Evolutionary conservation across 1,140 invertebrate species (phyloP).

Genomic region (Lasioglossum baleicum): DNA sequence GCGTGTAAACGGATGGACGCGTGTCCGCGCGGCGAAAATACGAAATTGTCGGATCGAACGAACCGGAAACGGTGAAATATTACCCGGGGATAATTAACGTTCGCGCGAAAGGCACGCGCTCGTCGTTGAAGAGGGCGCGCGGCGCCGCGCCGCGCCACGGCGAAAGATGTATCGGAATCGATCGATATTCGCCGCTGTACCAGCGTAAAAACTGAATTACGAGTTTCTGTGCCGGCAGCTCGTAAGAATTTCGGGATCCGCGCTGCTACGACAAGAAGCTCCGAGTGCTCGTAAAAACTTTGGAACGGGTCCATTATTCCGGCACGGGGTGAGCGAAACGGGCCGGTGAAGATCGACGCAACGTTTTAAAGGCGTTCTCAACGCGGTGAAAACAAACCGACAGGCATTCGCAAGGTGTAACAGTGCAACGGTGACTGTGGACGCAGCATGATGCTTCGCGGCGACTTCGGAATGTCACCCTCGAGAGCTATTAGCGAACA

Average conservation of each 20-base stretch:
- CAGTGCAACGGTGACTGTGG: too few relatives aligned
- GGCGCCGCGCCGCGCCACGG: not conserved
- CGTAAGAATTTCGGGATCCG: constrained; percentile 34
- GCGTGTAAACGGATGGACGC: not conserved
- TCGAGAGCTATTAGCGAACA: too few relatives aligned
- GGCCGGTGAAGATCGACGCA: constrained; percentile 25
- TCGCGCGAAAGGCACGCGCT: not conserved
- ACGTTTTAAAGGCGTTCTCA: constrained; percentile 35
- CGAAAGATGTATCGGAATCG: not conserved
- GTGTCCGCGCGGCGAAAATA: not conserved
- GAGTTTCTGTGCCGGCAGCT: constrained; percentile 29
- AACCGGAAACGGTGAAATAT: constrained; percentile 12
- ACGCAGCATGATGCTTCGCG: too few relatives aligned
- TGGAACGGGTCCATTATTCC: constrained; percentile 55
- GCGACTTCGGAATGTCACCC: too few relatives aligned
- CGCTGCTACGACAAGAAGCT: not conserved
- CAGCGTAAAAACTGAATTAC: constrained; percentile 38
- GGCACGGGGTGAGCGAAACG: constrained; percentile 26
- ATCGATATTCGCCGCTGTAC: not conserved
- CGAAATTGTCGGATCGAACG: constrained; percentile 11
- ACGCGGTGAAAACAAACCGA: not conserved
- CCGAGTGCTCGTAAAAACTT: constrained; percentile 51
- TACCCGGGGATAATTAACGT: not conserved
- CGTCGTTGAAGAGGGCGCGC: not conserved
- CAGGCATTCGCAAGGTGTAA: not conserved